Evolutionary conservation across 2,113 vertebrate species (phyloP).

Genomic region (Neopipo cinnamomea): DNA sequence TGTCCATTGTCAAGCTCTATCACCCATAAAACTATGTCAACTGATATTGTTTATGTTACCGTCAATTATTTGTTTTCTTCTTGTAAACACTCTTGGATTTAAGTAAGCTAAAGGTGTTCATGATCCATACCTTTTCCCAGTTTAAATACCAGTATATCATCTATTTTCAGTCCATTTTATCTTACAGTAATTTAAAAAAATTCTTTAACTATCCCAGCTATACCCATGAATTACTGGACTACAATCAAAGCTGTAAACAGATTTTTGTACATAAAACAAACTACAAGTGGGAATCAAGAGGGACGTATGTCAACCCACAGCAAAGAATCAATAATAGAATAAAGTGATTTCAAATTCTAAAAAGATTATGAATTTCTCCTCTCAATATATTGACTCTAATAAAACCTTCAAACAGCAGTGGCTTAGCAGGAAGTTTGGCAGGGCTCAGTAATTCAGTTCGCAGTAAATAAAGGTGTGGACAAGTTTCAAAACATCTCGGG

Average conservation of each 20-base stretch:
- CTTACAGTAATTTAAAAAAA: background rate
- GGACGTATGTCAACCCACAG: background rate
- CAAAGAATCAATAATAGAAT: background rate
- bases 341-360: background rate
- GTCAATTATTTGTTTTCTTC: background rate
- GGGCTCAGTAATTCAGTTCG: background rate
- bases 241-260: background rate
- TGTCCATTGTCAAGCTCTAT: background rate
- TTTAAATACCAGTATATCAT: background rate
- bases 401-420: background rate
- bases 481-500: background rate
- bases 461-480: conserved; percentile 29
- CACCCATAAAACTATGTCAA: background rate
- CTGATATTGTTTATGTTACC: background rate
- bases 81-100: background rate
- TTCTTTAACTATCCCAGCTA: background rate
- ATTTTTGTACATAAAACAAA: background rate
- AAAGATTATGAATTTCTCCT: background rate
- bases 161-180: background rate
- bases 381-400: background rate
- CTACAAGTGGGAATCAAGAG: background rate
- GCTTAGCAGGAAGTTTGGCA: background rate
- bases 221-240: background rate
- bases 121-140: background rate
- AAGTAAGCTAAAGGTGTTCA: background rate